These are phyloP conservation scores for Arge pagana DNA, from an alignment of 2,888 invertebrate genomes.

Conservation along the genomic window DNA sequence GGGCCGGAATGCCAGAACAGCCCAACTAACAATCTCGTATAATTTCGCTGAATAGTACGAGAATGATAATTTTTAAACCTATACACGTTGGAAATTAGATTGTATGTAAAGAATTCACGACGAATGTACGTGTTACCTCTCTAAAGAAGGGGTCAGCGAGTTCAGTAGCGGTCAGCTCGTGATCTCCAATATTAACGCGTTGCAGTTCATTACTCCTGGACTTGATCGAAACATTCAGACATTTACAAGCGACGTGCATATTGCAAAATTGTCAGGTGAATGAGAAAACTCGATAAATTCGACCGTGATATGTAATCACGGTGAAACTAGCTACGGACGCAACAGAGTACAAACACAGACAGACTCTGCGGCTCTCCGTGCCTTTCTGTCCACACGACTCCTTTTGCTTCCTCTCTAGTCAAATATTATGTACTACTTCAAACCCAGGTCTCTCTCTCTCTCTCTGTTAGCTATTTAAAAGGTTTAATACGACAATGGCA, in stretches of 20 bases:
- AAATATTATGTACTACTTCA: slow-evolving; percentile 1
- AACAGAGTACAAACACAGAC: neutral
- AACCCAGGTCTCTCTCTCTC: slow-evolving; percentile 1
- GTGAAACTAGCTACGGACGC: neutral
- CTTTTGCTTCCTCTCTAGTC: neutral
- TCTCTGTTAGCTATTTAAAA: slow-evolving; percentile 13
- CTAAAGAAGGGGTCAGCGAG: slow-evolving; percentile 70
- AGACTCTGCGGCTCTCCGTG: neutral
- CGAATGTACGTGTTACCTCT: slow-evolving; percentile 61
- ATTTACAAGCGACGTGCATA: slow-evolving; percentile 70
- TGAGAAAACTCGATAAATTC: neutral
- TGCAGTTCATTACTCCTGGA: slow-evolving; percentile 64
- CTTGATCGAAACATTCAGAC: slow-evolving; percentile 73
- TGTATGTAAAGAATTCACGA: too few species aligned
- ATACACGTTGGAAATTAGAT: too few species aligned
- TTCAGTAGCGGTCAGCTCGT: slow-evolving; percentile 65
- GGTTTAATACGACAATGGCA: slow-evolving; percentile 20
- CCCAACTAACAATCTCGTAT: too few species aligned
- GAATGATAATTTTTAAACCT: too few species aligned
- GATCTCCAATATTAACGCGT: slow-evolving; percentile 62
- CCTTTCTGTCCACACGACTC: neutral
- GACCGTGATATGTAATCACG: too few species aligned
- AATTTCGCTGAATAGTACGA: too few species aligned
- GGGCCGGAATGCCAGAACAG: too few species aligned
- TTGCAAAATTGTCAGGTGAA: slow-evolving; percentile 23